Evolutionary conservation across 2,888 invertebrate species (phyloP), one percentile per base, ranked within the genome.

Genomic region (Quadroppia sp.): DNA sequence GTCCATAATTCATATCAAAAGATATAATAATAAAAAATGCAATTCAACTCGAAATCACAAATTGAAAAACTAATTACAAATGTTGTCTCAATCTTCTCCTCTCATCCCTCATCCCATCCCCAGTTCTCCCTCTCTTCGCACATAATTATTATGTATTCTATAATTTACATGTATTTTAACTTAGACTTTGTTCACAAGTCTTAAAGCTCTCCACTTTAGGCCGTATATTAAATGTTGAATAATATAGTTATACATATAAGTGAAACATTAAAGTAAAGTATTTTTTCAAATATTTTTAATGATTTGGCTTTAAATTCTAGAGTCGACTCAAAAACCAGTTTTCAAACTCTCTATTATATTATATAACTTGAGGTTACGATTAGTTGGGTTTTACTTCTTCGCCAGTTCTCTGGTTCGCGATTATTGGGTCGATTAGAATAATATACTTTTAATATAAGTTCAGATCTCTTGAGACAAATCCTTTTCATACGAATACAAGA

Each of bases 391-490:
- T 56, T 56, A 56, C 15, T 56, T 64, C 32, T 61, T 32, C 61
- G 17, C 61, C 32, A 64, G 64, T 64, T 40, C 32, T 64, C 15
- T 23, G 11, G 17, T 20, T 30, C 20, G n/a, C 64, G 23, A 64
- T 64, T 64, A 20, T 64, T 32, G 64, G 64, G 64, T 64, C 64
- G 40, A 40, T 64, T 64, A 40, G 7, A 64, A 64, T 64, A 40
- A 64, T 64, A 56, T 23, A 11, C 23, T 20, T 25, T 36, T 36
- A n/a, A 4, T 50, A 50, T n/a, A 50, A 53, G 11, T 53, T 3
- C 1, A 64, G 20, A 64, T 32, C 40, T 40, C 64, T 64, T 64
- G 28, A 53, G 23, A 17, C 32, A n/a, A 23, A 20, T 40, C 23
- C 61, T 32, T 15, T 32, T 20, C 28, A 59, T 11, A 25, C 7